These are phyloP conservation scores for Phenganax stokvisi DNA, from an alignment of 92 coral and sea anemone species.

Conservation along the genomic window DNA sequence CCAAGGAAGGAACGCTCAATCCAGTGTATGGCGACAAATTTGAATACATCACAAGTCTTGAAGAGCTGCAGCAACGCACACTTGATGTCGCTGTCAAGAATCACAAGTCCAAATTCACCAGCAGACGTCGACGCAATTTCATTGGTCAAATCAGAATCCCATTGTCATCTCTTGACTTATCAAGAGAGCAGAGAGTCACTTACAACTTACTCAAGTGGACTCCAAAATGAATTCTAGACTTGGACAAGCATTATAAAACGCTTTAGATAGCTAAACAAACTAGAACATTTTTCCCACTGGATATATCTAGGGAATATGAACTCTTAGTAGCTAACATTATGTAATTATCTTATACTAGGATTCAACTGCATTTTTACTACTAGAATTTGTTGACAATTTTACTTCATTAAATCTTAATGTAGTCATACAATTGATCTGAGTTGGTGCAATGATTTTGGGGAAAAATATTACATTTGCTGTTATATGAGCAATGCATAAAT, in stretches of 20 bases:
- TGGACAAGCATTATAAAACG: neutral
- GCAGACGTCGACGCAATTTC: constrained; percentile 62
- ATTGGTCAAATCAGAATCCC: constrained; percentile 67
- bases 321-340: neutral
- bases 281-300: neutral
- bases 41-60: constrained; percentile 70
- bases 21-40: constrained; percentile 77
- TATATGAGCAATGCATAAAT: neutral
- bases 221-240: constrained; percentile 2
- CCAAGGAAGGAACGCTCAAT: constrained; percentile 55
- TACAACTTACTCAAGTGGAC: constrained; percentile 31
- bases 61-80: constrained; percentile 59
- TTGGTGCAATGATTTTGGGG: neutral
- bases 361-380: too few relatives aligned
- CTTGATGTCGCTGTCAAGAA: constrained; percentile 89
- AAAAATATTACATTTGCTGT: neutral
- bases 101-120: constrained; percentile 60
- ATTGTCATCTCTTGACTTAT: constrained; percentile 55
- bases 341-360: neutral
- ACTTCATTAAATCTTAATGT: too few relatives aligned
- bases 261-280: neutral
- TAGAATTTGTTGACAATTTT: neutral
- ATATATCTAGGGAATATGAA: neutral
- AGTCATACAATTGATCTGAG: neutral
- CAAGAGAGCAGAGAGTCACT: constrained; percentile 11